Base-by-base conservation (phyloP, 1,140 invertebrate genomes). In the Dreissena rostriformis region DNA sequence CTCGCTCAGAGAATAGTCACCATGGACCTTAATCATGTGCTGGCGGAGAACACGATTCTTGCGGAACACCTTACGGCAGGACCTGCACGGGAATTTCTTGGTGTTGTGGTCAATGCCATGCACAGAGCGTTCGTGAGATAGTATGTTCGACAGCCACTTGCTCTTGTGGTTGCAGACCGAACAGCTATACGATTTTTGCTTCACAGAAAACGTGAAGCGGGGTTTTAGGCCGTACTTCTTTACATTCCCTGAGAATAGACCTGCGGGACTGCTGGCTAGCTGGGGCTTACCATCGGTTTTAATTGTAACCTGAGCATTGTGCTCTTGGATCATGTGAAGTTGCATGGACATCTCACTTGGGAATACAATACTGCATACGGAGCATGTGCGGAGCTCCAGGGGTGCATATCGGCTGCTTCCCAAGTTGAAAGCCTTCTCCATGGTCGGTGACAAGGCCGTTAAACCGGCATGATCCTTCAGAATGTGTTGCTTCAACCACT, bases 101-200 rank as follows among this genome's bases (percentile, higher is more conserved):
- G 55, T 79, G 61, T 67, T 86, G 49, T 79, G 74, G 67, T 61
- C 68, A 26, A 91, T 87, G 51, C 86, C 85, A 85, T 93, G 90
- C 26, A 90, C 90, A 17, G 96, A 96, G 87, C 97, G 95, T 91
- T 98, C 97, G 94, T 98, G 97, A 29, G 97, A 96, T 92, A 97
- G 97, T 77, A 98, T 94, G 90, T 98, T 97, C 29, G 97, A 97
- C 78, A 98, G 94, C 88, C 97, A 96, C 75, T 96, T 95, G 22
- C 97, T 98, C n/a, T 96, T 96, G 91, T 98, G 98, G 63, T 96
- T 96, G 90, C 98, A 98, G 89, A 97, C 96, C 0, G 96, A 96
- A 93, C 98, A 98, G 67, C 97, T 96, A 92, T 98, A 98, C 39
- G 96, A 96, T 92, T 97, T 97, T 71, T 88, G 86, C 66, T 91